phyloP scores from a whole-genome alignment of 2,797 vertebrate genomes.

The Rhodeus uyekii region DNA sequence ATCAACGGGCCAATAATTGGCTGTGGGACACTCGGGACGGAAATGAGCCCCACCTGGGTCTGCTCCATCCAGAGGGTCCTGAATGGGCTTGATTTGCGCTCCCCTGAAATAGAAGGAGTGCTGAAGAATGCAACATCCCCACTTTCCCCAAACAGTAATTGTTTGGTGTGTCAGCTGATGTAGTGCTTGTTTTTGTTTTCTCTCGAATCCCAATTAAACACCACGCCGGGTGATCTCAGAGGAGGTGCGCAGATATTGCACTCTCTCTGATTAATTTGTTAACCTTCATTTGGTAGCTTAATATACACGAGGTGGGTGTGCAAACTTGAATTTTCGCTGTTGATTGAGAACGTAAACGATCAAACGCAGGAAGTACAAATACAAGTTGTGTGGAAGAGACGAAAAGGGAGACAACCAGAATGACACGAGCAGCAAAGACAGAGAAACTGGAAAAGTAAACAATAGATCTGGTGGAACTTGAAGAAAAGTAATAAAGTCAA shows the following conservation, averaged over 20 bases:
- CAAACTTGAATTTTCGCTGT: conserved; percentile 55
- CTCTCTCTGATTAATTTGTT: conserved; percentile 75
- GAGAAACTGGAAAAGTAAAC: conserved; percentile 68
- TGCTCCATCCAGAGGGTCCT: neutral
- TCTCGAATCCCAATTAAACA: conserved; percentile 75
- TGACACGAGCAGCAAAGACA: conserved; percentile 61
- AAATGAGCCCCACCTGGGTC: conserved; percentile 28
- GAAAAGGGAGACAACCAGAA: conserved; percentile 55
- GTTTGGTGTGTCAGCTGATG: conserved; percentile 55
- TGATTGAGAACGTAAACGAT: conserved; percentile 80
- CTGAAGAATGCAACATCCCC: conserved; percentile 16
- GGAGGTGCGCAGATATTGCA: conserved; percentile 71
- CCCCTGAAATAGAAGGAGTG: neutral
- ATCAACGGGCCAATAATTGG: neutral
- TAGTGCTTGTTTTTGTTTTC: conserved; percentile 71
- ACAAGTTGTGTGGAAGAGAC: conserved; percentile 73
- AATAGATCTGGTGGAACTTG: conserved; percentile 71
- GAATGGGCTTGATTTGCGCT: neutral
- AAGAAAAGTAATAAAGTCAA: conserved; percentile 72
- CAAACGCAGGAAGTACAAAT: conserved; percentile 71
- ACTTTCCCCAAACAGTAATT: conserved; percentile 39
- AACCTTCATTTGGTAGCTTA: conserved; percentile 60
- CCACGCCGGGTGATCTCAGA: conserved; percentile 77
- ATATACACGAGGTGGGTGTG: conserved; percentile 50
- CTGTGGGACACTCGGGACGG: neutral